Evolutionary conservation across 2,888 invertebrate species (phyloP).

Genomic region (Idaea aversata): DNA sequence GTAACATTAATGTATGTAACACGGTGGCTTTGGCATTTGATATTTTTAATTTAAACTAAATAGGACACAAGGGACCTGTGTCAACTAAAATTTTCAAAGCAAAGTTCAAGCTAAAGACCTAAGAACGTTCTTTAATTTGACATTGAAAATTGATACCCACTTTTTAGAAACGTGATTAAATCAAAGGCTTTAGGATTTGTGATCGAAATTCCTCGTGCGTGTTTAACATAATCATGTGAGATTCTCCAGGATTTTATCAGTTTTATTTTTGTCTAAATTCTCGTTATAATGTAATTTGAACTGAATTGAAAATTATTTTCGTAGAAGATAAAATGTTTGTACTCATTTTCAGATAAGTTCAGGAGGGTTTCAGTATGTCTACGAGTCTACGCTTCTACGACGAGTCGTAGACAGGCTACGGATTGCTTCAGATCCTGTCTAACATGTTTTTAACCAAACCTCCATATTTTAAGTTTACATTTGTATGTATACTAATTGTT

Average conservation of each 20-base stretch:
- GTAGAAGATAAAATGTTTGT: too few relatives aligned
- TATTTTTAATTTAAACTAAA: not conserved
- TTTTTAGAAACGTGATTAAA: not conserved
- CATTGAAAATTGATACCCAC: not conserved
- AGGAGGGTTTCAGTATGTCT: too few relatives aligned
- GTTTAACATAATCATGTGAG: not conserved
- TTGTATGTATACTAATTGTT: too few relatives aligned
- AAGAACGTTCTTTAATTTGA: not conserved
- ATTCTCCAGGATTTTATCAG: not conserved
- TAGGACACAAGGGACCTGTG: not conserved
- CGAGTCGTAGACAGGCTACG: too few relatives aligned
- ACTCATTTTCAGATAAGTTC: too few relatives aligned
- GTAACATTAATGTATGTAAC: too few relatives aligned
- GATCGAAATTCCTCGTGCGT: not conserved
- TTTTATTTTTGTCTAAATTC: not conserved
- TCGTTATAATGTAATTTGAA: not conserved
- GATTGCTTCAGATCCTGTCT: too few relatives aligned
- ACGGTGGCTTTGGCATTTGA: too few relatives aligned
- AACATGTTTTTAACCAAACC: too few relatives aligned
- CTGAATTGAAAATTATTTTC: not conserved
- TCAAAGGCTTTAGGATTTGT: not conserved
- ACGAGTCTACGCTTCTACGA: too few relatives aligned
- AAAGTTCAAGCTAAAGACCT: too few relatives aligned
- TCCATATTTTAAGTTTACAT: too few relatives aligned
- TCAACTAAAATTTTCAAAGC: not conserved